These are phyloP conservation scores for Corythaeola cristata DNA, from an alignment of 2,113 vertebrate genomes.

Conservation along the genomic window DNA sequence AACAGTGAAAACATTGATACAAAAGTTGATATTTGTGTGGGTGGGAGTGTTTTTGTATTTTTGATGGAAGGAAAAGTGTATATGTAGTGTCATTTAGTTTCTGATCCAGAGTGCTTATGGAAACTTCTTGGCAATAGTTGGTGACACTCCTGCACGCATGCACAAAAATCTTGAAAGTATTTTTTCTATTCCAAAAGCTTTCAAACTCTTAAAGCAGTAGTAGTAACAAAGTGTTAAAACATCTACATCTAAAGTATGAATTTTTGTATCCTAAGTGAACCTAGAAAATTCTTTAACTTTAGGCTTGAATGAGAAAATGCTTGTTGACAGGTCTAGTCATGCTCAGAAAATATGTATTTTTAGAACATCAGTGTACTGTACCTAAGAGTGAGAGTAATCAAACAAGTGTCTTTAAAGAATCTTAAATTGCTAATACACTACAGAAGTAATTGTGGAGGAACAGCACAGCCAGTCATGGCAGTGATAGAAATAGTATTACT, in stretches of 20 bases:
- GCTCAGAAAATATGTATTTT: slow-evolving; percentile 28
- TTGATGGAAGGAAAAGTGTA: background rate
- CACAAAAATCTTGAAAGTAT: background rate
- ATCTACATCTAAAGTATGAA: background rate
- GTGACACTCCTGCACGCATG: background rate
- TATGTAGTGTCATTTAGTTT: background rate
- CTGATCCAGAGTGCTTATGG: background rate
- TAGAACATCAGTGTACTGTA: slow-evolving; percentile 15
- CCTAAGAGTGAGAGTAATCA: background rate
- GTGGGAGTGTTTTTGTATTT: background rate
- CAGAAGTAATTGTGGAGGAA: background rate
- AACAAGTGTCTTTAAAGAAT: background rate
- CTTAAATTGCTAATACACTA: background rate
- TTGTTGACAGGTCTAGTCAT: slow-evolving; percentile 36
- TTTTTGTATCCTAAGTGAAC: slow-evolving; percentile 22
- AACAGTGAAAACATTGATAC: background rate
- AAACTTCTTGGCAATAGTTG: background rate
- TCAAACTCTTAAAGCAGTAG: background rate
- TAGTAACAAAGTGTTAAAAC: background rate
- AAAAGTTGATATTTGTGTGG: background rate
- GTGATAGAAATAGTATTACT: background rate
- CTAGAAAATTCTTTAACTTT: slow-evolving; percentile 11
- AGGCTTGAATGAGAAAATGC: slow-evolving; percentile 12
- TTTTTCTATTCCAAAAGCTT: background rate
- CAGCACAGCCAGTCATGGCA: background rate